These are phyloP conservation scores for Ladona fulva DNA, from an alignment of 1,140 invertebrate genomes.

Conservation along the genomic window DNA sequence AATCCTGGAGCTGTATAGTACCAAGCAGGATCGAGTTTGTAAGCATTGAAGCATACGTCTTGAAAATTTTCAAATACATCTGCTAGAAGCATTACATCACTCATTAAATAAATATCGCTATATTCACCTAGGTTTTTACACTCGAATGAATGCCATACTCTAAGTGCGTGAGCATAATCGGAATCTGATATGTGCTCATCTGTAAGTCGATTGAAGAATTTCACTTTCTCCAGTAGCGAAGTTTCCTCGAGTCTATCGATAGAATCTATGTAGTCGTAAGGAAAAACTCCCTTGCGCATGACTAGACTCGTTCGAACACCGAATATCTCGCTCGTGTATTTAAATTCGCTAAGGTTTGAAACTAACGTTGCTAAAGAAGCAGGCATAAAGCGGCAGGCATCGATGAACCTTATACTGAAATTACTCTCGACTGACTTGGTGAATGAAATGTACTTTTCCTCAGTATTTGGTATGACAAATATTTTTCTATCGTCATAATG, in stretches of 20 bases:
- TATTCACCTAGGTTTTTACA: too few relatives aligned
- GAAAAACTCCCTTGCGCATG: neutral
- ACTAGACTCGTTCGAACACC: neutral
- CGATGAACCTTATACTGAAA: too few relatives aligned
- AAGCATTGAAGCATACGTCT: constrained; percentile 16
- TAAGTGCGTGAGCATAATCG: neutral
- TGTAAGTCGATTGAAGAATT: constrained; percentile 26
- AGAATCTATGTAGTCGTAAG: neutral
- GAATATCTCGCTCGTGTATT: neutral
- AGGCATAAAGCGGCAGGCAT: too few relatives aligned
- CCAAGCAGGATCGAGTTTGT: constrained; percentile 27
- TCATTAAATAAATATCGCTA: too few relatives aligned
- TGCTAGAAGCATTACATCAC: neutral
- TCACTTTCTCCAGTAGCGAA: constrained; percentile 26
- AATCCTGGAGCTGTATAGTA: constrained; percentile 29
- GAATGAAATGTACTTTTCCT: too few relatives aligned
- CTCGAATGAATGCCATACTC: neutral
- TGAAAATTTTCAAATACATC: constrained; percentile 10
- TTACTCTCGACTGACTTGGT: too few relatives aligned
- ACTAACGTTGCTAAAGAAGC: too few relatives aligned
- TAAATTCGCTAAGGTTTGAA: too few relatives aligned
- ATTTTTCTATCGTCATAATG: too few relatives aligned
- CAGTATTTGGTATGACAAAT: too few relatives aligned
- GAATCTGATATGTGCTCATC: neutral
- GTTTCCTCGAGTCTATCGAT: too few relatives aligned